Percentiles rank a stretch among this genome's conserved stretches.
Conservation (phyloP, 2,888 invertebrate species). For the Shargacucullia verbasci region DNA sequence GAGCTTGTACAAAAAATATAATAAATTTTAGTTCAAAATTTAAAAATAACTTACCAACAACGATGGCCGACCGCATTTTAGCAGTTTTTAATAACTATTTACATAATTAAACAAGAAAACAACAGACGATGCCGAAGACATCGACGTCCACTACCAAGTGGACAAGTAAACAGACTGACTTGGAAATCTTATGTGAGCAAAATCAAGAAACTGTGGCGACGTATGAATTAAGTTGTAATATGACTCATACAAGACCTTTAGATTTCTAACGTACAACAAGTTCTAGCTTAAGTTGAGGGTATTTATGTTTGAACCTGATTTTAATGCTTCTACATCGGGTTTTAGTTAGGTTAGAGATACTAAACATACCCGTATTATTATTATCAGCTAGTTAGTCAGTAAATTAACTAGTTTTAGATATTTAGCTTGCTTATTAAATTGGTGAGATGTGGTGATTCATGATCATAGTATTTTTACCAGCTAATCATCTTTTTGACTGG, state of each 20-base stretch:
- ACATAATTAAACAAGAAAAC: conserved; percentile 34
- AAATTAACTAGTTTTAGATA: too few species aligned
- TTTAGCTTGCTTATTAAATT: too few species aligned
- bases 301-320: conserved; percentile 22
- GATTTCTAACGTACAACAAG: conserved; percentile 36
- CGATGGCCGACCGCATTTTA: conserved; percentile 39
- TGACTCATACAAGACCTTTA: conserved; percentile 42
- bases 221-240: conserved; percentile 15
- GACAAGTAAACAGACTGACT: conserved; percentile 41
- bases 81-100: conserved; percentile 17
- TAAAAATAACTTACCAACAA: conserved; percentile 44
- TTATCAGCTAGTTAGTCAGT: too few species aligned
- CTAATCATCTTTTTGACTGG: too few species aligned
- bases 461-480: too few species aligned
- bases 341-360: too few species aligned
- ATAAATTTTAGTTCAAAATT: not conserved
- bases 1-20: too few species aligned
- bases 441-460: too few species aligned
- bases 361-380: too few species aligned
- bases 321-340: conserved; percentile 8
- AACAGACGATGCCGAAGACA: not conserved
- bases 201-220: conserved; percentile 31
- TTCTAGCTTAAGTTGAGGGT: conserved; percentile 22
- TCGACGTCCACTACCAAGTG: conserved; percentile 33
- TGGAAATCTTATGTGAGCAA: conserved; percentile 2